Percentiles rank a stretch among this genome's conserved stretches.
Conservation (phyloP, 2,888 invertebrate species). For the Neoaliturus tenellus region DNA sequence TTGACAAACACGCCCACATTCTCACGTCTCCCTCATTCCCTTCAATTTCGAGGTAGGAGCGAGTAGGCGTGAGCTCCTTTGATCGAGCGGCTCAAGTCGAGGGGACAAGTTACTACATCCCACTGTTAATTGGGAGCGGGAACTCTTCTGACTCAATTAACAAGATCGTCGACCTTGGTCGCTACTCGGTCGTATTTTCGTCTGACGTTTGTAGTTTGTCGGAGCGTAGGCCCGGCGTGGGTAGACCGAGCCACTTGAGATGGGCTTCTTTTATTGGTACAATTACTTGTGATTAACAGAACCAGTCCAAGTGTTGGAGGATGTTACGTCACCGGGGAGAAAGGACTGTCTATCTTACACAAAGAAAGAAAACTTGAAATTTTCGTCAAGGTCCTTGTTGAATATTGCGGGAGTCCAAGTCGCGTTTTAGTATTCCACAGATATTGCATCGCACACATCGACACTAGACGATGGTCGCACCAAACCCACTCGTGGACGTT, state of each 20-base stretch:
- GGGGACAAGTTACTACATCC: not conserved
- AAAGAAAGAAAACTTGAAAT: too few relatives aligned
- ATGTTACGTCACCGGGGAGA: not conserved
- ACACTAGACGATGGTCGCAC: not conserved
- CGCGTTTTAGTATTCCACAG: too few relatives aligned
- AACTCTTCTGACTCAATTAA: slow-evolving; percentile 23
- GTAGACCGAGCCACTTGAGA: not conserved
- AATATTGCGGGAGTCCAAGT: too few relatives aligned
- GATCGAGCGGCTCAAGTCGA: not conserved
- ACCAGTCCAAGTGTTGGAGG: slow-evolving; percentile 17
- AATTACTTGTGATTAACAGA: slow-evolving; percentile 10
- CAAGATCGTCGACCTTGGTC: slow-evolving; percentile 7
- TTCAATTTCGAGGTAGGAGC: not conserved
- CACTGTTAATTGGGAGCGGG: slow-evolving; percentile 12
- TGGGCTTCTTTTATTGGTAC: slow-evolving; percentile 25
- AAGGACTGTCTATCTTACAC: too few relatives aligned
- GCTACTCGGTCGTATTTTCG: not conserved
- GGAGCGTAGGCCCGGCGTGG: not conserved
- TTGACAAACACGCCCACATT: too few relatives aligned
- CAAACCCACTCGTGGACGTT: not conserved
- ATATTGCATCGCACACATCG: too few relatives aligned
- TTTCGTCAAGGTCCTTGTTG: too few relatives aligned
- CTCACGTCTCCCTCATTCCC: too few relatives aligned
- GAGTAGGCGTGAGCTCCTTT: not conserved
- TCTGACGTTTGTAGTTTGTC: not conserved